Conservation (phyloP, 2,113 vertebrate species). For the Heteronetta atricapilla region DNA sequence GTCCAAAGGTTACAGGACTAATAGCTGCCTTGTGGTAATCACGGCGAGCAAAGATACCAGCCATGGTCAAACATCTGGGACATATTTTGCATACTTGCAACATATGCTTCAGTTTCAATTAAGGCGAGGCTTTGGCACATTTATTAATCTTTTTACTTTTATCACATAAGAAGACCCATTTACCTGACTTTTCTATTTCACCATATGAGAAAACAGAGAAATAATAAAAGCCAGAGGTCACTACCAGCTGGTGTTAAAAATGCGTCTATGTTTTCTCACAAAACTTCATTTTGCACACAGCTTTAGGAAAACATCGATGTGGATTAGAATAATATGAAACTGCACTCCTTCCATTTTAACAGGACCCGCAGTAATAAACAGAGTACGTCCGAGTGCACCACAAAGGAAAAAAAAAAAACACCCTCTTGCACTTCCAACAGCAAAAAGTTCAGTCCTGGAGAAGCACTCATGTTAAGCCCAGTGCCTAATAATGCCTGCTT, state of each 20-base stretch:
- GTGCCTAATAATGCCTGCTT: background rate
- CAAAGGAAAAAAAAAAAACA: background rate
- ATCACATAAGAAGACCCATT: constrained; percentile 79
- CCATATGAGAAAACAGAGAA: constrained; percentile 79
- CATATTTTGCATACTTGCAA: constrained; percentile 92
- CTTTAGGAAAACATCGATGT: constrained; percentile 58
- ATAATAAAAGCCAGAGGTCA: constrained; percentile 78
- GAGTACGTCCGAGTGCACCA: background rate
- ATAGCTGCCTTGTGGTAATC: constrained; percentile 92
- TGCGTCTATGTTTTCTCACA: constrained; percentile 77
- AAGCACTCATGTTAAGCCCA: background rate
- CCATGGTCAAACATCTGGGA: constrained; percentile 90
- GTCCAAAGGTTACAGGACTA: constrained; percentile 97
- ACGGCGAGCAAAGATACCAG: constrained; percentile 80
- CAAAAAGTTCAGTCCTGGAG: background rate
- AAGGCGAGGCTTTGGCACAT: constrained; percentile 95
- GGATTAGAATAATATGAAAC: constrained; percentile 25
- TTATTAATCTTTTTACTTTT: constrained; percentile 91
- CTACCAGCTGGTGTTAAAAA: constrained; percentile 74
- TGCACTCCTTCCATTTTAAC: background rate
- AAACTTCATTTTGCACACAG: constrained; percentile 76
- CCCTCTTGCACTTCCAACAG: background rate
- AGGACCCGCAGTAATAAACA: background rate
- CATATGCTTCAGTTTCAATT: constrained; percentile 97
- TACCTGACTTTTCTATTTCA: constrained; percentile 84